phyloP scores from a whole-genome alignment of 23 tunicate genomes.

The Ciona savignyi region DNA sequence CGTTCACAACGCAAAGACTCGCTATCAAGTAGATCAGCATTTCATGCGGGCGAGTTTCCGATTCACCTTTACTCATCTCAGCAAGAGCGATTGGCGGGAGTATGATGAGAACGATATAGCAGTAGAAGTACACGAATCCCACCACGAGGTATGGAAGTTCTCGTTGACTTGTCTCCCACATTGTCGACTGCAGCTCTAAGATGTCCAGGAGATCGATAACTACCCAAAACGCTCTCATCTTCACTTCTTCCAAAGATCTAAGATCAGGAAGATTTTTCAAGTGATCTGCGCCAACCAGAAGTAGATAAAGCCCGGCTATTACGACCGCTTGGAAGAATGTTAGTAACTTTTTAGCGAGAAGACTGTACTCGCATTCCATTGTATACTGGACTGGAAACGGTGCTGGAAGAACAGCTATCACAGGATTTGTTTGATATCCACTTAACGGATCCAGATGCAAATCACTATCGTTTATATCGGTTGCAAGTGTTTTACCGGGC shows the following conservation, averaged over 20 bases:
- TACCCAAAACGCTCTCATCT: conserved; percentile 87
- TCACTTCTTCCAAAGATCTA: conserved; percentile 70
- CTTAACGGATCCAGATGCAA: background rate
- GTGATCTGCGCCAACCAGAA: conserved; percentile 81
- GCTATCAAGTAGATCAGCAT: conserved; percentile 63
- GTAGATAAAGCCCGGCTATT: conserved; percentile 50
- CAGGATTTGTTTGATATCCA: background rate
- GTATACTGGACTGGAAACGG: conserved; percentile 39
- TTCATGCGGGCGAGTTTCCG: conserved; percentile 39
- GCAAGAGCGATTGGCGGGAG: conserved; percentile 74
- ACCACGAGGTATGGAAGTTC: conserved; percentile 43
- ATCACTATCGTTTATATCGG: background rate
- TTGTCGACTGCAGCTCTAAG: conserved; percentile 60
- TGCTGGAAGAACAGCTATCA: background rate
- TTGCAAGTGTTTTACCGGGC: background rate
- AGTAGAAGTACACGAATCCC: conserved; percentile 50
- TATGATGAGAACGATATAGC: conserved; percentile 56
- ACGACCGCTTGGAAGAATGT: conserved; percentile 67
- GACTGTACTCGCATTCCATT: conserved; percentile 47
- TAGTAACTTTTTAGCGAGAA: conserved; percentile 32
- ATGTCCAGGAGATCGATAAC: conserved; percentile 73
- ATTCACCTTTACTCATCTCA: conserved; percentile 66
- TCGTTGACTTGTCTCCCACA: conserved; percentile 62
- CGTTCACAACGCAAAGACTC: conserved; percentile 50
- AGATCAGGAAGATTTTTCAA: conserved; percentile 23